Conservation (phyloP, 64 coral and sea anemone species). For the Pocillopora damicornis region DNA sequence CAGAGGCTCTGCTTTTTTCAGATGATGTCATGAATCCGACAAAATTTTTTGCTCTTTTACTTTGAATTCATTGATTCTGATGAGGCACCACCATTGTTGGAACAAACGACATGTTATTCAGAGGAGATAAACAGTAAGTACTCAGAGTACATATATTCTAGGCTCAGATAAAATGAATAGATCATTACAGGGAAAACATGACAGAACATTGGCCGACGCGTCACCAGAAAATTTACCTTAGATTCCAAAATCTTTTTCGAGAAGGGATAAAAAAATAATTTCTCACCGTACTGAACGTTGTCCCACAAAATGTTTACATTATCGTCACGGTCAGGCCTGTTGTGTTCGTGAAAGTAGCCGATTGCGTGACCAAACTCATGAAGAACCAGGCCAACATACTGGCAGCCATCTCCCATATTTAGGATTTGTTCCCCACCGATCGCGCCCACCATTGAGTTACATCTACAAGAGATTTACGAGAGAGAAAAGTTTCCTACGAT, state of each 20-base stretch:
- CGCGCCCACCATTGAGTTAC: constrained; percentile 81
- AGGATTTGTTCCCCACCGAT: constrained; percentile 81
- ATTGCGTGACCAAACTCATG: constrained; percentile 92
- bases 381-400: constrained; percentile 77
- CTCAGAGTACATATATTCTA: too few species aligned
- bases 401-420: constrained; percentile 73
- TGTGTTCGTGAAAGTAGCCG: constrained; percentile 82
- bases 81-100: too few species aligned
- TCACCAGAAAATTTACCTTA: background rate
- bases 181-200: too few species aligned
- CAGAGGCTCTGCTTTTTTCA: too few species aligned
- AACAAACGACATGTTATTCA: too few species aligned
- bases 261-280: background rate
- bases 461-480: constrained; percentile 9
- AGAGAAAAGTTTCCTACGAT: background rate
- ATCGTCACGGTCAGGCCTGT: constrained; percentile 84
- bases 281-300: constrained; percentile 64
- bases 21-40: too few species aligned
- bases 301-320: constrained; percentile 62
- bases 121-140: too few species aligned
- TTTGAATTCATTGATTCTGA: too few species aligned
- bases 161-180: too few species aligned
- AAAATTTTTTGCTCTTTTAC: too few species aligned
- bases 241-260: background rate
- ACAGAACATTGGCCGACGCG: background rate